Evolutionary conservation across 1,140 invertebrate species (phyloP).

Genomic region (Patella vulgata): DNA sequence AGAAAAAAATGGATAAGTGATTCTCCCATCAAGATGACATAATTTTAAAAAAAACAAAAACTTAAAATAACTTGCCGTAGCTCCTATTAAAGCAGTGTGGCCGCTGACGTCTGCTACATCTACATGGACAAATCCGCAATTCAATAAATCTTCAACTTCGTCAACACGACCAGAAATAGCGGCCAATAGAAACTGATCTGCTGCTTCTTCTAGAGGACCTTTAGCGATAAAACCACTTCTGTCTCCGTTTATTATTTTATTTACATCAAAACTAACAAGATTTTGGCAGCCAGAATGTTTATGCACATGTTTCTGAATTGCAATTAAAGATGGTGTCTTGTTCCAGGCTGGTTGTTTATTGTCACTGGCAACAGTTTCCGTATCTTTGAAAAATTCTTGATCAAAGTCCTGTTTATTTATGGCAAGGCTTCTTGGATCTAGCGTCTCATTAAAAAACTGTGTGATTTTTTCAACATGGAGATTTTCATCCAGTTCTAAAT

Average conservation of each 20-base stretch:
- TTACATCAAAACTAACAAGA: conserved; percentile 47
- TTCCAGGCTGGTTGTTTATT: conserved; percentile 48
- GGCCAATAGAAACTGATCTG: conserved; percentile 53
- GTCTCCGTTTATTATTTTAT: conserved; percentile 49
- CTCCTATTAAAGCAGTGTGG: conserved; percentile 58
- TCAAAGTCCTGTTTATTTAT: conserved; percentile 56
- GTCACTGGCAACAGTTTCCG: conserved; percentile 19
- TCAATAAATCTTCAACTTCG: conserved; percentile 51
- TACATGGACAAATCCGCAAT: conserved; percentile 52
- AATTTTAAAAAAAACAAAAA: too few species aligned
- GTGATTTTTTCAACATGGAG: conserved; percentile 36
- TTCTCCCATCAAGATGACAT: too few species aligned
- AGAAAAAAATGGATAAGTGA: too few species aligned
- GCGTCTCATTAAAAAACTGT: conserved; percentile 49
- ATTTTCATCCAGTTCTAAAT: conserved; percentile 4
- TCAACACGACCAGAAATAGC: conserved; percentile 48
- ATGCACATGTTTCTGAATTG: conserved; percentile 58
- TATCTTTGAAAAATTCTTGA: conserved; percentile 50
- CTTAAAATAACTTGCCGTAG: conserved; percentile 49
- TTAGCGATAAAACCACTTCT: conserved; percentile 43
- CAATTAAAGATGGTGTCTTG: conserved; percentile 53
- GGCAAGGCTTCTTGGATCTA: conserved; percentile 54
- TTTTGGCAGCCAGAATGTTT: conserved; percentile 40
- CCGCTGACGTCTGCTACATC: conserved; percentile 62
- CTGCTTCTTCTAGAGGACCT: conserved; percentile 55